Evolutionary conservation across 1,140 invertebrate genomes (phyloP).

Genomic region (Chrysopa pallens): DNA sequence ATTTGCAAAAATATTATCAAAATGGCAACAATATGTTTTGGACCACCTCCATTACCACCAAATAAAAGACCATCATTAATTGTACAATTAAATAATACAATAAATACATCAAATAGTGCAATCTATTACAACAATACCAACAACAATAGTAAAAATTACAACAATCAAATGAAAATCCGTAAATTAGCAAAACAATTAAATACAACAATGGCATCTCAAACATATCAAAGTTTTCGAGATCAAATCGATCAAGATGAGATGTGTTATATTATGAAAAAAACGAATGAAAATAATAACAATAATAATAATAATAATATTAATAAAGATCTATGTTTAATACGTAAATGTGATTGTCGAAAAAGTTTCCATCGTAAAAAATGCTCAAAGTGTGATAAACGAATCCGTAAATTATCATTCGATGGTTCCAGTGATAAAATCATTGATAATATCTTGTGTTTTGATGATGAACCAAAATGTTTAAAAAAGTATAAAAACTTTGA

Average conservation of each 20-base stretch:
- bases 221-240: slow-evolving; percentile 21
- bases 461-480: too few species aligned
- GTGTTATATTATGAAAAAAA: not conserved
- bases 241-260: slow-evolving; percentile 15
- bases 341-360: not conserved
- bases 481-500: too few species aligned
- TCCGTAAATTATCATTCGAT: too few species aligned
- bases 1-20: slow-evolving; percentile 3
- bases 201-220: slow-evolving; percentile 16
- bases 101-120: not conserved
- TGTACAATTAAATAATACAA: not conserved
- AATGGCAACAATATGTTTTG: slow-evolving; percentile 22
- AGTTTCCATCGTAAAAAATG: not conserved
- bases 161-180: not conserved
- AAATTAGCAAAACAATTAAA: not conserved
- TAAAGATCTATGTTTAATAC: too few species aligned
- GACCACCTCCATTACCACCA: slow-evolving; percentile 20
- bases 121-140: slow-evolving; percentile 1
- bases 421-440: too few species aligned
- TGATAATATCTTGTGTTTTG: too few species aligned
- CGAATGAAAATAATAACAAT: not conserved
- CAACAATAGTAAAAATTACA: not conserved
- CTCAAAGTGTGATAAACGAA: not conserved
- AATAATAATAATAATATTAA: too few species aligned
- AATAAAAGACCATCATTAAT: slow-evolving; percentile 16